These are phyloP conservation scores for Eutrigla gurnardus DNA, from an alignment of 2,797 vertebrate genomes.

Conservation along the genomic window DNA sequence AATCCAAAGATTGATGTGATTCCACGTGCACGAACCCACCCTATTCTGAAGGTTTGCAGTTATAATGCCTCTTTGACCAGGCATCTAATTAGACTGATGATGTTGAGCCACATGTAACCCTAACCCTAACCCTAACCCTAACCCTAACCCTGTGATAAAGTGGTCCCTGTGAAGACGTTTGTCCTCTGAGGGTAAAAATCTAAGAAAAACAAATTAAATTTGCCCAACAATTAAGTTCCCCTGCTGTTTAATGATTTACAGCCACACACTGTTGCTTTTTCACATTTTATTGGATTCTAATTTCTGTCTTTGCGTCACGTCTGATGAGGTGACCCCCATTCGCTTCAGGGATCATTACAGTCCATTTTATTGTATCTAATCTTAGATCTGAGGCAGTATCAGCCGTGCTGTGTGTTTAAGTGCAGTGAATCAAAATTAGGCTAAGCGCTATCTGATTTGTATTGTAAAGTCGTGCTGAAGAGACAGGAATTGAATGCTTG, in stretches of 20 bases:
- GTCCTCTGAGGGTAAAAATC: neutral
- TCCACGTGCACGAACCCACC: too few species aligned
- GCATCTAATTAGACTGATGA: too few species aligned
- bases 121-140: too few species aligned
- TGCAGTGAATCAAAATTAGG: constrained; percentile 22
- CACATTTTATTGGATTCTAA: neutral
- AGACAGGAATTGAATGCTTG: neutral
- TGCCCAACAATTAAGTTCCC: neutral
- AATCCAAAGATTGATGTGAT: too few species aligned
- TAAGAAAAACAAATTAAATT: neutral
- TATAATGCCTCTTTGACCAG: too few species aligned
- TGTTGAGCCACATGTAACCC: too few species aligned
- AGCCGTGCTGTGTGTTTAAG: constrained; percentile 4
- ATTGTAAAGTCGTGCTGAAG: neutral
- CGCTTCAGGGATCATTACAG: constrained; percentile 32
- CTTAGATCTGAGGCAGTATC: neutral
- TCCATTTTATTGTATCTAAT: constrained; percentile 27
- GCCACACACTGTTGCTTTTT: neutral
- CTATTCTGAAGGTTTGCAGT: too few species aligned
- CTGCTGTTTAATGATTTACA: neutral
- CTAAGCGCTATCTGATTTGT: constrained; percentile 32
- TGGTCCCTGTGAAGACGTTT: too few species aligned
- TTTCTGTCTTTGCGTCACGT: neutral
- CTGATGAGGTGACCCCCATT: constrained; percentile 9
- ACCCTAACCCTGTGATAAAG: too few species aligned